phyloP scores from a whole-genome alignment of 1,140 invertebrate species.

The Thrips palmi region DNA sequence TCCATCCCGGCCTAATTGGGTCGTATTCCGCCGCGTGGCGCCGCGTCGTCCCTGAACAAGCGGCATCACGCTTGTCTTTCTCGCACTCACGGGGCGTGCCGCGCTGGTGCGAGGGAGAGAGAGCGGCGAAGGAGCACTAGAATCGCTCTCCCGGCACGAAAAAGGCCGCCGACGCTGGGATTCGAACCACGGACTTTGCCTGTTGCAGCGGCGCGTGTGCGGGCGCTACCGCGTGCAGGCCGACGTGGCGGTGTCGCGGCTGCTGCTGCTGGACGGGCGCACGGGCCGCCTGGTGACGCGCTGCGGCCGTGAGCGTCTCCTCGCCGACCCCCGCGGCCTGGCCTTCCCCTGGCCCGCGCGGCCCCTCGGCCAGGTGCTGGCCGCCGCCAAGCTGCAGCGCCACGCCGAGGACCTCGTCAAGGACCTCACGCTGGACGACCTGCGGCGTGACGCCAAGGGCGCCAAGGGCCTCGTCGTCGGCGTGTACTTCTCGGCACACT shows the following conservation, averaged over 20 bases:
- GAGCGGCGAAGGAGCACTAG: too few relatives aligned
- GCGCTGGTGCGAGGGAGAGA: too few relatives aligned
- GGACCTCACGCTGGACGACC: constrained; percentile 30
- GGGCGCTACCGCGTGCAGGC: constrained; percentile 8
- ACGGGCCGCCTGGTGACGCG: constrained; percentile 37
- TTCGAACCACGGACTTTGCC: constrained; percentile 3
- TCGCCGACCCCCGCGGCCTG: constrained; percentile 41
- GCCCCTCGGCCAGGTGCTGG: constrained; percentile 32
- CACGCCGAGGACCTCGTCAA: constrained; percentile 29
- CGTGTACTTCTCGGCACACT: constrained; percentile 67
- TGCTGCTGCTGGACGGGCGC: constrained; percentile 46
- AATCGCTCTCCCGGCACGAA: too few relatives aligned
- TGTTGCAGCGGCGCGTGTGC: not conserved
- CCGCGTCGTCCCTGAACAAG: too few relatives aligned
- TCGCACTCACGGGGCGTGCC: too few relatives aligned
- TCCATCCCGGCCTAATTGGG: too few relatives aligned
- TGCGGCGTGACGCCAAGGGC: constrained; percentile 28
- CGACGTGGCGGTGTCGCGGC: constrained; percentile 12
- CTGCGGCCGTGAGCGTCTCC: constrained; percentile 44
- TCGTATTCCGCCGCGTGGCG: too few relatives aligned
- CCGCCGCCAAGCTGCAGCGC: constrained; percentile 38
- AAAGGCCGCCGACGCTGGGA: not conserved
- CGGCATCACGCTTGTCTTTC: too few relatives aligned
- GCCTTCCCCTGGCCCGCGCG: constrained; percentile 54
- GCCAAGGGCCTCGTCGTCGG: constrained; percentile 39